Evolutionary conservation across 2,113 vertebrate genomes (phyloP).

Genomic region (Camelus dromedarius): DNA sequence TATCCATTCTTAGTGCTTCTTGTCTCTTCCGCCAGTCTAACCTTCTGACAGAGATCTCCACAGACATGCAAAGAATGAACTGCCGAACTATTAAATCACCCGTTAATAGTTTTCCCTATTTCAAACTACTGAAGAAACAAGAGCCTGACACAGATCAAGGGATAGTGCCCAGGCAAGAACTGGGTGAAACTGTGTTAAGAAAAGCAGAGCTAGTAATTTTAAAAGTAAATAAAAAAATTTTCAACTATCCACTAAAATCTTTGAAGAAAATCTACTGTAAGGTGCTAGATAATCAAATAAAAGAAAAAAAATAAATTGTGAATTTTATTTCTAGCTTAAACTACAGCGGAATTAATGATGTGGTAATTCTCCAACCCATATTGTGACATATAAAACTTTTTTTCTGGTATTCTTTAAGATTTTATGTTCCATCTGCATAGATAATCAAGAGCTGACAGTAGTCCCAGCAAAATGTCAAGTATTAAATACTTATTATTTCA

Average conservation of each 20-base stretch:
- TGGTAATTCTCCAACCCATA: background rate
- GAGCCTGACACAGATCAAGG: background rate
- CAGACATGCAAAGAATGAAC: background rate
- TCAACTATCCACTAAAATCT: background rate
- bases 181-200: background rate
- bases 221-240: background rate
- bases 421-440: background rate
- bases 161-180: background rate
- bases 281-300: background rate
- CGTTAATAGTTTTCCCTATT: background rate
- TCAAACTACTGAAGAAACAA: background rate
- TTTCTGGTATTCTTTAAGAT: background rate
- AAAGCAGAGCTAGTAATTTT: background rate
- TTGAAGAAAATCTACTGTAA: background rate
- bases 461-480: background rate
- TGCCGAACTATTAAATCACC: background rate
- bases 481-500: background rate
- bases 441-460: background rate
- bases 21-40: background rate
- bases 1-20: background rate
- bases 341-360: background rate
- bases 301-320: background rate
- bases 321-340: slow-evolving; percentile 53
- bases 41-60: background rate
- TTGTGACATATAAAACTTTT: background rate